Conservation (phyloP, 2,888 invertebrate genomes). For the Linhomoeus sp. region DNA sequence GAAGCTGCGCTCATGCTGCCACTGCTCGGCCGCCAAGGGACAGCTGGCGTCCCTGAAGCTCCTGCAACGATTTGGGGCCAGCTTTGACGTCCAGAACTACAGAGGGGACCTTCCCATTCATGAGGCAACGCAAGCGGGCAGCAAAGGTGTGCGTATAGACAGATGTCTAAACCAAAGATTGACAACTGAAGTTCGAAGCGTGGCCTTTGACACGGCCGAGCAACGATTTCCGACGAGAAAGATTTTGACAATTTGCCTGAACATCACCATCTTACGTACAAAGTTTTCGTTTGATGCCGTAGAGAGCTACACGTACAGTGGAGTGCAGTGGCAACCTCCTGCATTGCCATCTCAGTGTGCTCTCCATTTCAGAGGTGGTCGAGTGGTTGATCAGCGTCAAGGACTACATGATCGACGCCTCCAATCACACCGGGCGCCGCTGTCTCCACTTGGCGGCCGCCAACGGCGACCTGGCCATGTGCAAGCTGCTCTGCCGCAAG, state of each 20-base stretch:
- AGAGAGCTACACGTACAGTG: not conserved
- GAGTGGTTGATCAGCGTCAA: slow-evolving; percentile 65
- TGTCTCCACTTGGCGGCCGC: slow-evolving; percentile 80
- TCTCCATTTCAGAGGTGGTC: slow-evolving; percentile 43
- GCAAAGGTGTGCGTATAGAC: slow-evolving; percentile 43
- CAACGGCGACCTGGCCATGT: slow-evolving; percentile 71
- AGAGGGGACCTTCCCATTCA: slow-evolving; percentile 85
- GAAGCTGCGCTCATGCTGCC: slow-evolving; percentile 18
- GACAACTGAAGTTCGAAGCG: not conserved
- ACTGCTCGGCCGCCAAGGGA: slow-evolving; percentile 32
- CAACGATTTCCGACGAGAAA: too few species aligned
- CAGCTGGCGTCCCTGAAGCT: slow-evolving; percentile 67
- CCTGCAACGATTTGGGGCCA: slow-evolving; percentile 53
- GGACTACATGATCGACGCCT: slow-evolving; percentile 55
- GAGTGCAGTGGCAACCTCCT: not conserved
- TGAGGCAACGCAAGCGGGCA: slow-evolving; percentile 78
- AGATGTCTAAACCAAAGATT: not conserved
- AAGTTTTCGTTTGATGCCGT: not conserved
- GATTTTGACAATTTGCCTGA: too few species aligned
- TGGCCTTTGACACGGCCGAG: too few species aligned
- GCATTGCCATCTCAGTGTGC: not conserved
- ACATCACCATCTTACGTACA: not conserved
- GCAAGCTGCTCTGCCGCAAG: slow-evolving; percentile 39
- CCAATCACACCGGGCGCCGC: slow-evolving; percentile 77
- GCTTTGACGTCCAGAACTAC: slow-evolving; percentile 73